Evolutionary conservation across 30 jellyfish, hydroid and myxozoan genomes (phyloP).

Genomic region (Mastigias papua): DNA sequence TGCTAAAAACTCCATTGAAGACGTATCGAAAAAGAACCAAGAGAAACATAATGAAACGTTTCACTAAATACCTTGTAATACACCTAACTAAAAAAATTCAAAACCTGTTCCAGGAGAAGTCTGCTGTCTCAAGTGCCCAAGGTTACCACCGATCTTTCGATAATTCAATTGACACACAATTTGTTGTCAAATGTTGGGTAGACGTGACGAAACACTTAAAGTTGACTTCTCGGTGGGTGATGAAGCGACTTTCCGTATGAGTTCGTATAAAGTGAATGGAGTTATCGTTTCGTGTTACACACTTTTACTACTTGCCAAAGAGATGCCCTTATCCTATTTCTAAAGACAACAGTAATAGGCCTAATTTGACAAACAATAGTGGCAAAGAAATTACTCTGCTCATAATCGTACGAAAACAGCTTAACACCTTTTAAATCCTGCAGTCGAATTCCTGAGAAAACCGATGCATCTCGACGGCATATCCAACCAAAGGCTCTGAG

Average conservation of each 20-base stretch:
- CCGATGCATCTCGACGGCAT: background rate
- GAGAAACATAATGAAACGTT: too few species aligned
- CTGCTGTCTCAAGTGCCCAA: background rate
- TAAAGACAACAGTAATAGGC: constrained; percentile 31
- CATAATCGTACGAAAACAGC: background rate
- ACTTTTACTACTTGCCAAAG: background rate
- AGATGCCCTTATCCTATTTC: constrained; percentile 17
- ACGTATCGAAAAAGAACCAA: too few species aligned
- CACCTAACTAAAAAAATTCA: too few species aligned
- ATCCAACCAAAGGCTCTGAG: background rate
- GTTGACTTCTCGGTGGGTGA: constrained; percentile 7
- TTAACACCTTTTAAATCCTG: constrained; percentile 26
- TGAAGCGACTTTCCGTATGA: background rate
- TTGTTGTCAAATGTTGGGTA: background rate
- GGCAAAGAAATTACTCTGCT: background rate
- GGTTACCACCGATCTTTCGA: background rate
- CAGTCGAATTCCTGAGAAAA: background rate
- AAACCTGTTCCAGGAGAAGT: background rate
- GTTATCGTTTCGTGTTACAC: background rate
- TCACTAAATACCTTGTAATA: background rate
- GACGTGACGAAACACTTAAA: background rate
- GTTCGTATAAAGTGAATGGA: background rate
- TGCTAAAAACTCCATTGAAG: too few species aligned
- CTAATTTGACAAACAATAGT: constrained; percentile 34
- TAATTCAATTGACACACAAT: background rate